phyloP scores from a whole-genome alignment of 2,888 invertebrate species.

The Microctonus brassicae region DNA sequence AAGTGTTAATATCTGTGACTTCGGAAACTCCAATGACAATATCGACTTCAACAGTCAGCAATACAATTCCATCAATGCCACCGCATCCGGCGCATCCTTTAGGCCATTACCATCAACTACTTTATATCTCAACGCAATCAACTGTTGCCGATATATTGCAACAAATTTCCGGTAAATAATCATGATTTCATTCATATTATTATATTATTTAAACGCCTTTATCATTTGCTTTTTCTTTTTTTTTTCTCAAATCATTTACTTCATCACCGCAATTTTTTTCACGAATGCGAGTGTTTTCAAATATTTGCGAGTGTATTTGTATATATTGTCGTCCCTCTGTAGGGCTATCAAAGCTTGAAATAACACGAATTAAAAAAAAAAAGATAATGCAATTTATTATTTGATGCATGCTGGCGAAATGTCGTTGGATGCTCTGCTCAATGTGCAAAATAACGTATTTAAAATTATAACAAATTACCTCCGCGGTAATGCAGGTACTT shows the following conservation, averaged over 20 bases:
- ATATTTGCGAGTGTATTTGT: too few relatives aligned
- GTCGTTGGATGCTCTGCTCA: not conserved
- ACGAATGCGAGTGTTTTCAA: too few relatives aligned
- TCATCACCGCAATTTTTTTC: conserved; percentile 9
- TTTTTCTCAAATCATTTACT: not conserved
- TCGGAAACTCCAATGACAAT: conserved; percentile 65
- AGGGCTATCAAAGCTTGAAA: not conserved
- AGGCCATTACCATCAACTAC: conserved; percentile 79
- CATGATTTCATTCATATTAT: conserved; percentile 30
- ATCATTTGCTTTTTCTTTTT: not conserved
- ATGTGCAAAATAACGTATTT: not conserved
- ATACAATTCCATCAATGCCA: conserved; percentile 61
- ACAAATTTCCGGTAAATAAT: conserved; percentile 69
- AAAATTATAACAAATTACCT: conserved; percentile 39
- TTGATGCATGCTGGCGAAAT: not conserved
- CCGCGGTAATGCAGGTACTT: conserved; percentile 57
- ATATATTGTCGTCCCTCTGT: not conserved
- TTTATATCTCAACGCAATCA: conserved; percentile 82
- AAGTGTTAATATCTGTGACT: conserved; percentile 81
- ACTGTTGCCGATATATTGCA: conserved; percentile 82
- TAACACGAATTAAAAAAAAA: too few relatives aligned
- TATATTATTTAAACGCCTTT: not conserved
- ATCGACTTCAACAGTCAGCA: conserved; percentile 53
- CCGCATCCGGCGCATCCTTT: conserved; percentile 81
- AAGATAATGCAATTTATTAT: not conserved